These are phyloP conservation scores for Thalassaphorura encarpata DNA, from an alignment of 1,140 invertebrate species.

Conservation along the genomic window DNA sequence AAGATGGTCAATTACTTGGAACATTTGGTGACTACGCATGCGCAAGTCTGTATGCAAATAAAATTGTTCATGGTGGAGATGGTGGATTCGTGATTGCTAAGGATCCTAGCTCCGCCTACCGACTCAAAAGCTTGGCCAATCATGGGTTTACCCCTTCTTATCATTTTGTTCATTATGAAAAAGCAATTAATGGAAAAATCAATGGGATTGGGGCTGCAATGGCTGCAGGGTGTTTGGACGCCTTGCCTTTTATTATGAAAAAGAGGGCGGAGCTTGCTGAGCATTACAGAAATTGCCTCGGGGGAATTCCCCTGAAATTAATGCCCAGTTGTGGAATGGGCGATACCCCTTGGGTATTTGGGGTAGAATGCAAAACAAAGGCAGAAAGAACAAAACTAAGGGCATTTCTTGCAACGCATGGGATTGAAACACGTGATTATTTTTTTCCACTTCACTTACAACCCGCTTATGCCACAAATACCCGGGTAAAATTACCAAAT, in stretches of 20 bases:
- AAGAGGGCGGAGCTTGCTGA: neutral
- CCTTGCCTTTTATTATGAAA: constrained; percentile 8
- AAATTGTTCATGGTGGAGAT: constrained; percentile 21
- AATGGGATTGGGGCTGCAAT: constrained; percentile 19
- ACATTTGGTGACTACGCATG: constrained; percentile 18
- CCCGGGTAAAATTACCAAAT: neutral
- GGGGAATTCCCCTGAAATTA: neutral
- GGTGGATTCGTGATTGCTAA: constrained; percentile 18
- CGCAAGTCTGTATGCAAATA: constrained; percentile 18
- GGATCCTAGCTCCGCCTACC: neutral
- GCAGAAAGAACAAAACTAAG: constrained; percentile 5
- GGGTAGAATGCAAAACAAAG: constrained; percentile 10
- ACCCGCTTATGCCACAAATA: constrained; percentile 10
- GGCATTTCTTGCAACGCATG: constrained; percentile 3
- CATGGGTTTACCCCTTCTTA: constrained; percentile 17
- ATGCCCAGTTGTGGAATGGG: constrained; percentile 12
- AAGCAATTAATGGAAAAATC: constrained; percentile 15
- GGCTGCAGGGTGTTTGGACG: constrained; percentile 9
- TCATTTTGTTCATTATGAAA: constrained; percentile 18
- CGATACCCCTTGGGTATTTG: constrained; percentile 24
- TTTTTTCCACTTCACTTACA: constrained; percentile 22
- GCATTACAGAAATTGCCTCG: constrained; percentile 8
- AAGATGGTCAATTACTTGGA: constrained; percentile 6
- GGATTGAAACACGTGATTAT: constrained; percentile 21
- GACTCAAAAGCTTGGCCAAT: constrained; percentile 16